Percentiles rank a stretch among this genome's conserved stretches.
Evolutionary conservation across 2,113 vertebrate species (phyloP).

Genomic region (Cyanocitta stelleri): DNA sequence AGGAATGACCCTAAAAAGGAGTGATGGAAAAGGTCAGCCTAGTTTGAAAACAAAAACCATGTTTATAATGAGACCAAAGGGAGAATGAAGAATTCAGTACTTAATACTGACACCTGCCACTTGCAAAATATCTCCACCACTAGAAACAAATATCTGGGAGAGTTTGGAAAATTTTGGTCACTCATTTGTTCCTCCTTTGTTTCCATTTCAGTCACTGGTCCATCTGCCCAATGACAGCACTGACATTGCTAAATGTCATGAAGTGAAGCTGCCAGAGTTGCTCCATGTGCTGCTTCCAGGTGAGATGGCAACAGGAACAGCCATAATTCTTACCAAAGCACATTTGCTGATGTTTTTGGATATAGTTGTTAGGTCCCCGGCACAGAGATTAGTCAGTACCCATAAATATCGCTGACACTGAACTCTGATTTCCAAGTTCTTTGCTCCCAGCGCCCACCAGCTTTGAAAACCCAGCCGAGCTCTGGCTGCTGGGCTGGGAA

Average conservation of each 20-base stretch:
- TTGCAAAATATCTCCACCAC: conserved; percentile 16
- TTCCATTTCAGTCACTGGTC: neutral
- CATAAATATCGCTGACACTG: neutral
- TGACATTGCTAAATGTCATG: neutral
- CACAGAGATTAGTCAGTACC: neutral
- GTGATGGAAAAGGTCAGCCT: conserved; percentile 25
- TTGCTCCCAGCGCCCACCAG: neutral
- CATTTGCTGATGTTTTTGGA: neutral
- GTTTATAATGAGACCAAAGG: neutral
- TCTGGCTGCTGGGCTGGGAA: neutral
- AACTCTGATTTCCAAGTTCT: neutral
- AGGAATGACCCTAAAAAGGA: neutral
- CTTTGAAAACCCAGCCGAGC: neutral
- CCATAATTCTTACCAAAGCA: neutral
- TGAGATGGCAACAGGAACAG: neutral
- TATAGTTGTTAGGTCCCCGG: neutral
- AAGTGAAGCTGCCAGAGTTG: neutral
- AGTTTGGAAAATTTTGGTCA: neutral
- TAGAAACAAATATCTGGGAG: neutral
- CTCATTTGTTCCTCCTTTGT: neutral
- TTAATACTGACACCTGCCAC: conserved; percentile 10
- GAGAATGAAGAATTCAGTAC: neutral
- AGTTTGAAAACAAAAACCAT: neutral
- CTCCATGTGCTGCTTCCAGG: neutral
- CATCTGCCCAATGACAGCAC: neutral